Evolutionary conservation across 2,888 invertebrate genomes (phyloP).

Genomic region (Nowickia ferox): DNA sequence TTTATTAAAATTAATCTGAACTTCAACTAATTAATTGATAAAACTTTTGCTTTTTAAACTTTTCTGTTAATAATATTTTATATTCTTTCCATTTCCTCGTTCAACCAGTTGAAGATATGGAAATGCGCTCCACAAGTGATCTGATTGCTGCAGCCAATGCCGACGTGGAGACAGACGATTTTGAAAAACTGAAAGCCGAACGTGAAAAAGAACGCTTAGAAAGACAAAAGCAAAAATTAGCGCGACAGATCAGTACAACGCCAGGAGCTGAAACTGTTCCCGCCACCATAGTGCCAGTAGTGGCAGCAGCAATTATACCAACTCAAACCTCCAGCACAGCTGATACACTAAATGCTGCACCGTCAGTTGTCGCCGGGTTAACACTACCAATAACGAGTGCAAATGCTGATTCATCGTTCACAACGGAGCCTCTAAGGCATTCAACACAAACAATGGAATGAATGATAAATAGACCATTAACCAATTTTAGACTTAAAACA

Average conservation of each 20-base stretch:
- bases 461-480: constrained; percentile 51
- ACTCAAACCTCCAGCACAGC: constrained; percentile 36
- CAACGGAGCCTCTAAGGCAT: constrained; percentile 72
- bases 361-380: constrained; percentile 10
- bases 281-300: constrained; percentile 66
- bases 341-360: constrained; percentile 21
- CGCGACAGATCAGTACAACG: constrained; percentile 84
- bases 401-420: constrained; percentile 74
- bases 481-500: constrained; percentile 31
- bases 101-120: constrained; percentile 79
- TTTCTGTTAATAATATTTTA: neutral
- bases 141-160: constrained; percentile 72
- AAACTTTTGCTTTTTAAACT: neutral
- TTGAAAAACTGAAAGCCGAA: constrained; percentile 87
- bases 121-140: constrained; percentile 77
- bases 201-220: constrained; percentile 88
- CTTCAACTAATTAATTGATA: neutral
- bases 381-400: constrained; percentile 71
- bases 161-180: constrained; percentile 86
- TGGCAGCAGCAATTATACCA: constrained; percentile 68
- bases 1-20: constrained; percentile 18
- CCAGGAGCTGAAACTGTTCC: constrained; percentile 75
- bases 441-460: constrained; percentile 74
- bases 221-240: constrained; percentile 86
- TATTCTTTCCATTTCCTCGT: neutral